Conservation (phyloP, 2,797 vertebrate genomes). For the Xenops minutus region DNA sequence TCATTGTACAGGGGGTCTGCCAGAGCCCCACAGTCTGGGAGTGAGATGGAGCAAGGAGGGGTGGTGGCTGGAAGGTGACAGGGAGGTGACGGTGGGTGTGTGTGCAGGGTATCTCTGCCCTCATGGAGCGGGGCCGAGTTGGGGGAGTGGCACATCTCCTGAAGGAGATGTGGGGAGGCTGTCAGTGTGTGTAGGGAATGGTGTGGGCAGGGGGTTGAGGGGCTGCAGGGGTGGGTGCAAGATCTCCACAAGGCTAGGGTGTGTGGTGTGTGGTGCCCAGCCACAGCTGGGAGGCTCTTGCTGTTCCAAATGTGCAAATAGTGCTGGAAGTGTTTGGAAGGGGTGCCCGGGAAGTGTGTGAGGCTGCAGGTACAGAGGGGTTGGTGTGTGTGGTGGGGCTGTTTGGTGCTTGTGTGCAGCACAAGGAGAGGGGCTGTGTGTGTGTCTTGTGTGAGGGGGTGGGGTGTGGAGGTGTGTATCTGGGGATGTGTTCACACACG, state of each 20-base stretch:
- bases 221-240: neutral
- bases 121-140: neutral
- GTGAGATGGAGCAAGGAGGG: accelerated
- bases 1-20: accelerated
- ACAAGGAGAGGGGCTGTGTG: accelerated
- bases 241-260: accelerated
- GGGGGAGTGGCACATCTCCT: neutral
- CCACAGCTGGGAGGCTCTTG: neutral
- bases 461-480: too few relatives aligned
- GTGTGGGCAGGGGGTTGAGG: neutral
- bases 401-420: neutral
- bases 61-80: neutral
- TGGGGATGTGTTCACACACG: neutral
- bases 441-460: too few relatives aligned
- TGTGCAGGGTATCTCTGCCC: neutral
- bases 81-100: neutral
- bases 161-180: neutral
- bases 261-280: accelerated
- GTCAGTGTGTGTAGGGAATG: neutral
- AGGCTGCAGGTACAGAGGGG: neutral
- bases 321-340: neutral
- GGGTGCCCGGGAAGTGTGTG: neutral
- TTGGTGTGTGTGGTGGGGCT: neutral
- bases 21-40: neutral
- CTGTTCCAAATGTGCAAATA: too few relatives aligned